Evolutionary conservation across 2,113 vertebrate genomes (phyloP).

Genomic region (Pollimyrus isidori): DNA sequence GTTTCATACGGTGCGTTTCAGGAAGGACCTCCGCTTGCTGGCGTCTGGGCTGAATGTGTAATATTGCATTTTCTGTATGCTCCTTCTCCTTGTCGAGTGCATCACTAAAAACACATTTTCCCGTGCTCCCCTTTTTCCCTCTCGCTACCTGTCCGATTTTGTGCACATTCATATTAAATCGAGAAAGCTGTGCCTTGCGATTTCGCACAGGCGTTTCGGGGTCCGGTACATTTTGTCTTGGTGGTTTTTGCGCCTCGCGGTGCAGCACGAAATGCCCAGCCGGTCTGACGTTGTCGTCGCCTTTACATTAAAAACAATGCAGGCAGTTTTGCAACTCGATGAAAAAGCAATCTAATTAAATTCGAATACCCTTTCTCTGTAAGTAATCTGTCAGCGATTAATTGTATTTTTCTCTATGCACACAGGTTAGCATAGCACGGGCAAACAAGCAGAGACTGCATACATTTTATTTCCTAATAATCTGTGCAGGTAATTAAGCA

Average conservation of each 20-base stretch:
- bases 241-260: not conserved
- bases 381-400: not conserved
- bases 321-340: not conserved
- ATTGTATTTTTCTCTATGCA: not conserved
- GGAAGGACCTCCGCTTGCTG: not conserved
- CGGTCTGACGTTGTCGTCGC: not conserved
- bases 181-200: not conserved
- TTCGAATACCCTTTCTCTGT: not conserved
- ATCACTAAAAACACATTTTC: not conserved
- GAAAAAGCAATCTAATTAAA: not conserved
- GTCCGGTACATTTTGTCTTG: not conserved
- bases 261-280: not conserved
- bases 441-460: not conserved
- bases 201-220: not conserved
- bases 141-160: not conserved
- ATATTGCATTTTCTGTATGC: not conserved
- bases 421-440: not conserved
- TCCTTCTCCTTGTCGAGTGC: not conserved
- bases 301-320: not conserved
- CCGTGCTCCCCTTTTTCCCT: not conserved
- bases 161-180: not conserved
- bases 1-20: not conserved
- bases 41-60: conserved; percentile 6
- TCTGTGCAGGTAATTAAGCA: not conserved
- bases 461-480: not conserved